Base-by-base conservation (phyloP, 2,113 vertebrate species). In the Cochlearius cochlearius region DNA sequence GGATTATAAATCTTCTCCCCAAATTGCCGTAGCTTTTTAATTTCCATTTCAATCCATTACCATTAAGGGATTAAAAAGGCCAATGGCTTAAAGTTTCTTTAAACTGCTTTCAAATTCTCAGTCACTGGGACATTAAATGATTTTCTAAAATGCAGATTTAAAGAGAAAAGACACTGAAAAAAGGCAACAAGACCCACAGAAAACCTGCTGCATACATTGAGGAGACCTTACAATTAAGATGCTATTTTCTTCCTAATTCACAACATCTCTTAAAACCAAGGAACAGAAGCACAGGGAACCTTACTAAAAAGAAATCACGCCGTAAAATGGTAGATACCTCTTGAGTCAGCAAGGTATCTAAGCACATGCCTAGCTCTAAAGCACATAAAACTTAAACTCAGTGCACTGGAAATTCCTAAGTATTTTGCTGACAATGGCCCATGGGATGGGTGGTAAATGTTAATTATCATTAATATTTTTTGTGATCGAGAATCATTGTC, bases 61-160 rank as follows among this genome's bases (percentile, higher is more conserved):
- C 88, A 86, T 88, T 91, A 95, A 72, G 49, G 77, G 63, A 96
- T 95, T 95, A 94, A 69, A 94, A 90, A 88, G 58, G 53, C 43
- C 0, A 0, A 63, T 69, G 67, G 64, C 90, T 96, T 97, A 89
- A 78, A 75, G 43, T 90, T 93, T 94, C 82, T 96, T 78, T 89
- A 92, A 94, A 93, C 66, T 56, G 62, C 69, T 93, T 96, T 90
- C 68, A 94, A 87, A 84, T 88, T 94, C 69, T 88, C 77, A 80
- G 64, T 75, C 77, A 68, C 58, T 75, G 26, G 39, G n/a, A 89
- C 56, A 78, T 67, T 17, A 91, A 83, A 78, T 43, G 5, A 53
- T 74, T 83, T 90, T 85, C 49, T 68, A 29, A 93, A 96, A 97
- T 34, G 34, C 30, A 94, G 45, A 76, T 52, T 94, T 92, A 88